These are phyloP conservation scores for Pyrrhosoma nymphula DNA, from an alignment of 2,888 invertebrate genomes.

Conservation along the genomic window DNA sequence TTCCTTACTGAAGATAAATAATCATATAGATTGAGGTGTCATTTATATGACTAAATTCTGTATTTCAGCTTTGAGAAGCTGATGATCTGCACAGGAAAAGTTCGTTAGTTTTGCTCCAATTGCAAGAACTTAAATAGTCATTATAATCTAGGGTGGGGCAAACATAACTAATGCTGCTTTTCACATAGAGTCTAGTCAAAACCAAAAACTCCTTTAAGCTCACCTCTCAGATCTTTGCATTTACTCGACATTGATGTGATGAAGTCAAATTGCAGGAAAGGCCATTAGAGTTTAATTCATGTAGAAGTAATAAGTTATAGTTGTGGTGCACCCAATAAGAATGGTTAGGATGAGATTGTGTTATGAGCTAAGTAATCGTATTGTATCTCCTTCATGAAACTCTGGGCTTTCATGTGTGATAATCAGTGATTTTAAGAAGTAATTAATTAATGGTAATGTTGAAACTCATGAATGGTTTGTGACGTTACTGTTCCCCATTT, in stretches of 20 bases:
- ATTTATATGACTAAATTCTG: conserved; percentile 56
- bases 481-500: conserved; percentile 57
- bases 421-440: conserved; percentile 61
- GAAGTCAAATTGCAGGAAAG: conserved; percentile 49
- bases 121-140: conserved; percentile 43
- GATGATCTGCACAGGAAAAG: conserved; percentile 58
- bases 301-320: conserved; percentile 69
- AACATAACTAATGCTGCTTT: conserved; percentile 64
- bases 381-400: conserved; percentile 62
- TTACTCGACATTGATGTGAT: conserved; percentile 60
- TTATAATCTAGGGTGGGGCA: conserved; percentile 49
- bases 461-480: conserved; percentile 60
- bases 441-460: conserved; percentile 57
- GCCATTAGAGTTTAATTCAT: conserved; percentile 63
- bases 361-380: conserved; percentile 59
- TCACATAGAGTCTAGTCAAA: conserved; percentile 65
- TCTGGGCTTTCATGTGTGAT: conserved; percentile 67
- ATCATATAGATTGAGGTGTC: conserved; percentile 38
- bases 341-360: conserved; percentile 65
- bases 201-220: conserved; percentile 43
- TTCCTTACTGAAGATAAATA: conserved; percentile 52
- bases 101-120: conserved; percentile 59
- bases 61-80: conserved; percentile 46
- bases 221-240: conserved; percentile 65
- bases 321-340: conserved; percentile 70